A percentile compares a stretch with the other conserved stretches of the same genome.
Evolutionary conservation across 2,888 invertebrate species (phyloP).

Genomic region (Parnassius smintheus): DNA sequence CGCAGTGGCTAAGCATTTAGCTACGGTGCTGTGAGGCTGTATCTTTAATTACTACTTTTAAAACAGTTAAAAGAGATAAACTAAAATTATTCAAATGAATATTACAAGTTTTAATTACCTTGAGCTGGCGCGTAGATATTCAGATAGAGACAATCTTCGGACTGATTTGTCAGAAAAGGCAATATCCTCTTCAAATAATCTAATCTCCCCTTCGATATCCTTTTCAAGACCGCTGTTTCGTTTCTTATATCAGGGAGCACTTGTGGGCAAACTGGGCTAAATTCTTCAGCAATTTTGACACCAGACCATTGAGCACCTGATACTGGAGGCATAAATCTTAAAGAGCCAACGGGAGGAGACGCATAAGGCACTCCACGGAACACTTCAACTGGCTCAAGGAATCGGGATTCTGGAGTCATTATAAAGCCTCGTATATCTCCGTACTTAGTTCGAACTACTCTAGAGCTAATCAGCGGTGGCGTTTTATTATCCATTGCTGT

Average conservation of each 20-base stretch:
- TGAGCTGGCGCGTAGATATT: conserved; percentile 98
- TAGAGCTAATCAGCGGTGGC: conserved; percentile 85
- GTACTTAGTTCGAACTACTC: conserved; percentile 93
- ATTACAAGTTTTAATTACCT: conserved; percentile 81
- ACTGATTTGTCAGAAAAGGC: conserved; percentile 94
- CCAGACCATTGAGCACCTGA: conserved; percentile 96
- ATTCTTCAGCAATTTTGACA: conserved; percentile 91
- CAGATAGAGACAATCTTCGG: conserved; percentile 97
- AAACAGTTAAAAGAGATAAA: too few relatives aligned
- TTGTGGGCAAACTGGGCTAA: conserved; percentile 96
- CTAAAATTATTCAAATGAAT: too few relatives aligned
- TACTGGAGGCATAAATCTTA: conserved; percentile 98
- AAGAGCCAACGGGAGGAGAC: conserved; percentile 92
- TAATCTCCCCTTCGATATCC: conserved; percentile 93
- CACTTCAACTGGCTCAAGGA: conserved; percentile 93
- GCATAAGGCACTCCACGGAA: conserved; percentile 97
- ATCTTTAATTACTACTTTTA: too few relatives aligned
- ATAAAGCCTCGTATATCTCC: conserved; percentile 93
- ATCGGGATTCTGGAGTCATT: conserved; percentile 89
- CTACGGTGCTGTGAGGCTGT: too few relatives aligned
- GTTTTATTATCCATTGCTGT: conserved; percentile 76
- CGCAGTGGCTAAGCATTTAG: too few relatives aligned
- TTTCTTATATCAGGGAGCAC: conserved; percentile 92
- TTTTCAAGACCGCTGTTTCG: conserved; percentile 89
- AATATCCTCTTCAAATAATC: conserved; percentile 93